Base-by-base conservation (phyloP, 2,888 invertebrate genomes). In the Ichneumon xanthorius region DNA sequence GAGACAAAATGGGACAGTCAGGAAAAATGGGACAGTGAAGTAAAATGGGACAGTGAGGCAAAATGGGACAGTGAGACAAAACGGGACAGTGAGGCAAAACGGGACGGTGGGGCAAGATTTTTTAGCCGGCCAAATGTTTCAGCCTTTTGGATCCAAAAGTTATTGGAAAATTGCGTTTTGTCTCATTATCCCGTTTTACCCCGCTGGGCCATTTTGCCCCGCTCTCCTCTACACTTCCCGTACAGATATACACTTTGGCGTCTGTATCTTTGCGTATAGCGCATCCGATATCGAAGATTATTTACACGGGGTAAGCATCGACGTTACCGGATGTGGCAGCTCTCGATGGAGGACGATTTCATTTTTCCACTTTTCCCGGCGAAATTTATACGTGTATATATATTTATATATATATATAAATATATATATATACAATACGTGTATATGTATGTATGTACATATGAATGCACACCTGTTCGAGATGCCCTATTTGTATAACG, bases 301-400 rank as follows among this genome's bases (percentile, higher is more conserved):
- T 81, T 82, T 82, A 75, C 81, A 81, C 70, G 81, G 71, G 55
- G 63, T 71, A 78, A 82, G 78, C 78, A 79, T 71, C 78, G 53
- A 73, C 40, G 68, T 37, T 71, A 71, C 70, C 78, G 70, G 65
- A 85, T 85, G 78, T 63, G 75, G 73, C 80, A 68, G 80, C 67
- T 75, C 48, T 48, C 58, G 68, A 73, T 77, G 65, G 63, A 45
- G 53, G 72, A 80, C 67, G 84, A 80, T 84, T 78, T 73, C 77
- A 58, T 68, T 77, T 79, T 67, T 75, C 71, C 65, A 65, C 72
- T 65, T 50, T 40, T 63, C 30, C n/a, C 26, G 37, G 30, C 53
- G 26, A 67, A 63, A 53, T 72, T 48, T 67, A 61, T 55, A 78
- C n/a, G n/a, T n/a, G n/a, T n/a, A n/a, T n/a, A n/a, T n/a, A n/a